phyloP scores from a whole-genome alignment of 30 jellyfish, hydroid and myxozoan species.

The Aurelia aurita complex sp. Pacific region DNA sequence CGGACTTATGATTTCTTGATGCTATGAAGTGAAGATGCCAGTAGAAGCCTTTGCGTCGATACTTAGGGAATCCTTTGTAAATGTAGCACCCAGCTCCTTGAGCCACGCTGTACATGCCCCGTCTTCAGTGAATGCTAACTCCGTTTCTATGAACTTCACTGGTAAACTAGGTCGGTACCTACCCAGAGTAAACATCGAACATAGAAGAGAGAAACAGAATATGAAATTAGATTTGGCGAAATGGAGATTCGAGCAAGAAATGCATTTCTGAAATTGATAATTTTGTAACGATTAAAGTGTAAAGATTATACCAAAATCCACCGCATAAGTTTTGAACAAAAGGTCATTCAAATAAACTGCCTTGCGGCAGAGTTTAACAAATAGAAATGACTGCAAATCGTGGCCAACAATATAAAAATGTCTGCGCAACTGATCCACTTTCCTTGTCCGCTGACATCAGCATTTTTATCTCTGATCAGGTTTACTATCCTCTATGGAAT shows the following conservation, averaged over 20 bases:
- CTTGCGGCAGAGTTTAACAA: no score
- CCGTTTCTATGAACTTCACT: slow-evolving; percentile 79
- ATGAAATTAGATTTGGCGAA: slow-evolving; percentile 34
- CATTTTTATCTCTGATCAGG: no score
- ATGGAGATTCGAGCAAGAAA: not conserved
- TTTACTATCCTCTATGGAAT: no score
- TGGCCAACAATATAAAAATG: no score
- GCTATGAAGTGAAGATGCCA: slow-evolving; percentile 60
- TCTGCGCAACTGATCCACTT: no score
- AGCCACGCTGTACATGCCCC: slow-evolving; percentile 91
- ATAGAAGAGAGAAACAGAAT: slow-evolving; percentile 61
- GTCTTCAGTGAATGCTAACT: slow-evolving; percentile 91
- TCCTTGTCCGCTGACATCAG: no score
- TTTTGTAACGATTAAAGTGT: no score
- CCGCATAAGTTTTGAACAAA: no score
- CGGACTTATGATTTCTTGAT: slow-evolving; percentile 29
- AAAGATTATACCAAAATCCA: no score
- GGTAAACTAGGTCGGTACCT: slow-evolving; percentile 99
- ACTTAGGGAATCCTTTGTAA: slow-evolving; percentile 72
- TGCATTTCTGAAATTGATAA: no score
- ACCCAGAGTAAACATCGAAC: slow-evolving; percentile 77
- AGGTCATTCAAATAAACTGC: no score
- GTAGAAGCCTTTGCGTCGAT: slow-evolving; percentile 95
- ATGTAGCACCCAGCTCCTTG: slow-evolving; percentile 84
- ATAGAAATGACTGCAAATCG: no score